Evolutionary conservation across 2,888 invertebrate species (phyloP).

Genomic region (Caenorhabditis panamensis): DNA sequence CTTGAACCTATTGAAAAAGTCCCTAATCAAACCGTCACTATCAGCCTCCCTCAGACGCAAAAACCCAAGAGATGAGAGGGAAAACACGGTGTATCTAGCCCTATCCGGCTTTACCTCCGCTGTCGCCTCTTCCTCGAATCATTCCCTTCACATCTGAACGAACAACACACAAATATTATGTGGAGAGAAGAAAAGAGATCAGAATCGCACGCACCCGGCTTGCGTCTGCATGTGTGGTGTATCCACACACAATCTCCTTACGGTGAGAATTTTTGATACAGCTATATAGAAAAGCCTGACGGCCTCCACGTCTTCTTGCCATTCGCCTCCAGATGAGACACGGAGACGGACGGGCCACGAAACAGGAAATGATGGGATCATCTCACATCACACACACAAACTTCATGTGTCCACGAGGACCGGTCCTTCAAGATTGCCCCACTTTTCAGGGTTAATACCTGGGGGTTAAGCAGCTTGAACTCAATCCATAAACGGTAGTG

Average conservation of each 20-base stretch:
- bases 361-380: slow-evolving; percentile 49
- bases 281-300: neutral
- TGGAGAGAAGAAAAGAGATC: slow-evolving; percentile 16
- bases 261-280: slow-evolving; percentile 32
- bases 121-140: neutral
- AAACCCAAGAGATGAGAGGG: slow-evolving; percentile 1
- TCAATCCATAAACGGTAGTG: too few species aligned
- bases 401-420: neutral
- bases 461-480: neutral
- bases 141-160: slow-evolving; percentile 18
- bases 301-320: neutral
- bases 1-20: neutral
- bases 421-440: neutral
- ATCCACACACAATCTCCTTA: neutral
- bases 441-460: neutral
- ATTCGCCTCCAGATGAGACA: neutral
- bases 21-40: slow-evolving; percentile 11
- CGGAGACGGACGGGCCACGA: neutral
- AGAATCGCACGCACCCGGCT: slow-evolving; percentile 3
- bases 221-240: neutral
- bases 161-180: slow-evolving; percentile 37
- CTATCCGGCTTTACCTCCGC: slow-evolving; percentile 12
- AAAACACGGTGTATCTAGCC: slow-evolving; percentile 13
- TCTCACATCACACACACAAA: slow-evolving; percentile 16
- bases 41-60: neutral